phyloP scores from a whole-genome alignment of 2,797 vertebrate species.

The Syncerus caffer region DNA sequence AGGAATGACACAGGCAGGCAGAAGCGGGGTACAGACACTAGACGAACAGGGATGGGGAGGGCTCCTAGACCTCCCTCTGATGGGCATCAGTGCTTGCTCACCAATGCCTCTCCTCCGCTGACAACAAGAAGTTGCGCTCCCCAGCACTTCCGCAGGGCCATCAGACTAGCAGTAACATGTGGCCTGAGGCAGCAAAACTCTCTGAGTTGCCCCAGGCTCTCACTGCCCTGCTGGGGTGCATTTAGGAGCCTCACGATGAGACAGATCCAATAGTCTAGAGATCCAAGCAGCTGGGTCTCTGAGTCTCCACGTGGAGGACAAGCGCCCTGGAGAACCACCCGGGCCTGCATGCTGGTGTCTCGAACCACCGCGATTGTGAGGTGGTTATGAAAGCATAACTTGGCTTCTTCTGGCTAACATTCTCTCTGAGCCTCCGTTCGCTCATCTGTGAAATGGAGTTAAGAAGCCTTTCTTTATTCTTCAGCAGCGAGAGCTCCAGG shows the following conservation, averaged over 20 bases:
- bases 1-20: not conserved
- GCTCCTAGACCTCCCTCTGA: not conserved
- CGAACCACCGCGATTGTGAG: not conserved
- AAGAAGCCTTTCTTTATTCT: not conserved
- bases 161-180: not conserved
- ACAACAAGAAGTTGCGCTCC: not conserved
- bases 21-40: not conserved
- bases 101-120: not conserved
- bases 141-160: not conserved
- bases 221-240: not conserved
- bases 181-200: not conserved
- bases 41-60: not conserved
- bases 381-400: not conserved
- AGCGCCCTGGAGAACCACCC: not conserved
- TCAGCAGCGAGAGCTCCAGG: not conserved
- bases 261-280: not conserved
- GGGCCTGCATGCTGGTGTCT: not conserved
- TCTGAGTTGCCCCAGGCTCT: not conserved
- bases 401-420: not conserved
- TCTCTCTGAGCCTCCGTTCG: not conserved
- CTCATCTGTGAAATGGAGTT: not conserved
- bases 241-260: not conserved
- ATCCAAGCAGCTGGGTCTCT: not conserved
- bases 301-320: not conserved
- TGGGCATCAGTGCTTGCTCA: not conserved